Percentiles rank a stretch among this genome's conserved stretches.
Conservation (phyloP, 2,797 vertebrate species). For the Alfaro cultratus region DNA sequence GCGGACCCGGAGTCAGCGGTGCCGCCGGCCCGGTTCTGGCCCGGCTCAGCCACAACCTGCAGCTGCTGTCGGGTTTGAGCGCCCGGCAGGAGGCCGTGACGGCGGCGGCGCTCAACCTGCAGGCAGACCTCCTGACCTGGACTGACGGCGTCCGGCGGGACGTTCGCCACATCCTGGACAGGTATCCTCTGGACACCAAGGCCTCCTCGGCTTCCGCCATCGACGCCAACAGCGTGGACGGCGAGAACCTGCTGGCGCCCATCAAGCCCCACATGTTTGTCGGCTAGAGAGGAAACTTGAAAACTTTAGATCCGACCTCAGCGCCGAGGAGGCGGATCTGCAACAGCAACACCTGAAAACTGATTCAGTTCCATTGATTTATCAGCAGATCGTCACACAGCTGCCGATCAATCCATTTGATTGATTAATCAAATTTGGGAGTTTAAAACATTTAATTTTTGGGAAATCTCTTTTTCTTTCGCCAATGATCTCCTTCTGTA, state of each 20-base stretch:
- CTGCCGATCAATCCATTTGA: no score
- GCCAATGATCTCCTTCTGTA: no score
- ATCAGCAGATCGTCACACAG: no score
- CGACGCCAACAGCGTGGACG: slow-evolving; percentile 91
- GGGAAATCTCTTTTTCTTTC: no score
- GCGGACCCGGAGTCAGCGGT: slow-evolving; percentile 40
- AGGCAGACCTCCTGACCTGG: slow-evolving; percentile 91
- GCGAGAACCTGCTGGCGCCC: slow-evolving; percentile 89
- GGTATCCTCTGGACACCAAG: slow-evolving; percentile 88
- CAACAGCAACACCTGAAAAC: no score
- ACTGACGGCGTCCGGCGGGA: slow-evolving; percentile 85
- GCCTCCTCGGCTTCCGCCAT: slow-evolving; percentile 85
- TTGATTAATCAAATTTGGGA: no score
- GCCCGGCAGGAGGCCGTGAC: slow-evolving; percentile 88
- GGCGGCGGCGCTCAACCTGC: slow-evolving; percentile 86
- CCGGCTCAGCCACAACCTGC: slow-evolving; percentile 90
- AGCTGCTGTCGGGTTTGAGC: slow-evolving; percentile 86
- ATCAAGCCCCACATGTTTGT: slow-evolving; percentile 92
- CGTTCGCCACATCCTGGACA: slow-evolving; percentile 89
- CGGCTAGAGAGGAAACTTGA: slow-evolving; percentile 71
- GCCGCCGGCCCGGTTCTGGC: slow-evolving; percentile 71
- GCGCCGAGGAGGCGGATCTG: no score
- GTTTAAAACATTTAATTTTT: no score
- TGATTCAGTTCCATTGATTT: no score
- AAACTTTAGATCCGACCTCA: no score